These are phyloP conservation scores for Himalopsyche kuldschensis DNA, from an alignment of 2,888 invertebrate species.

Conservation along the genomic window DNA sequence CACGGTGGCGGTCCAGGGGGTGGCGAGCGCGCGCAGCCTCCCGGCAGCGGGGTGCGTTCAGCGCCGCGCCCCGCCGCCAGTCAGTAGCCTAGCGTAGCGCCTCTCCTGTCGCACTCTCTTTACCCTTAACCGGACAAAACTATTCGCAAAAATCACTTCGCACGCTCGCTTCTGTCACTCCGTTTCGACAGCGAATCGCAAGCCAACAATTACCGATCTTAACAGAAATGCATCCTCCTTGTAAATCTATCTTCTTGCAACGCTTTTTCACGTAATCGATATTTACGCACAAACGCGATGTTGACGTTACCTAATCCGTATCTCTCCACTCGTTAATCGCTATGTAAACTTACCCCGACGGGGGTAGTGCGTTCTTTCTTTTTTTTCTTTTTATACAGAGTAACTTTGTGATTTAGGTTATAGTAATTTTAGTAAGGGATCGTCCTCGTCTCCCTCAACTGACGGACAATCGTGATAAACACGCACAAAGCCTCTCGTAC, in stretches of 20 bases:
- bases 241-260: not conserved
- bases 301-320: not conserved
- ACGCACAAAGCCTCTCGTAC: not conserved
- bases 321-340: not conserved
- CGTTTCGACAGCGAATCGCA: not conserved
- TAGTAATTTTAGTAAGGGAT: not conserved
- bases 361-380: not conserved
- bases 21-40: not conserved
- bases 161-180: not conserved
- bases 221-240: not conserved
- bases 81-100: constrained; percentile 20
- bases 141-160: not conserved
- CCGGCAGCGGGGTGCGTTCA: not conserved
- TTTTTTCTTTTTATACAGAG: not conserved
- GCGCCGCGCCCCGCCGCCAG: constrained; percentile 1
- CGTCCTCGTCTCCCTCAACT: not conserved
- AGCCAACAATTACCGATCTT: not conserved
- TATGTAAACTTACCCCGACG: not conserved
- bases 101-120: constrained; percentile 13
- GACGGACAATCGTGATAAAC: not conserved
- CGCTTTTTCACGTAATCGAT: not conserved
- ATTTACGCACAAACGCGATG: not conserved
- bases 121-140: not conserved
- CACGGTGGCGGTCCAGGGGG: not conserved
- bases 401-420: not conserved